Base-by-base conservation (phyloP, 1,140 invertebrate genomes). In the Procambarus virginalis region DNA sequence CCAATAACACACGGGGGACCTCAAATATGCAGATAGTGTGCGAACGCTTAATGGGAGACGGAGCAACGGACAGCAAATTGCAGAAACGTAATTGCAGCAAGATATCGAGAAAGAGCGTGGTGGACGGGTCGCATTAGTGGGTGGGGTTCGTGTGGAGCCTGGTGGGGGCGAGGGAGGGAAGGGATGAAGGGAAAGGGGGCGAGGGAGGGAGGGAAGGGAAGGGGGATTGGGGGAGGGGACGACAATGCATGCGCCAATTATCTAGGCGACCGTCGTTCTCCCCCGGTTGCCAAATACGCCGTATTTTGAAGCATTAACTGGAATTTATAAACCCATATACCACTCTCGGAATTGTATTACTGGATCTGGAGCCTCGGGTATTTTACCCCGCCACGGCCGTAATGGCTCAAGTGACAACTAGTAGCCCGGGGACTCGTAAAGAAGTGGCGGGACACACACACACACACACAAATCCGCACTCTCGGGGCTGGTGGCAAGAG, bases 381-480 rank as follows among this genome's bases (percentile, higher is more conserved):
- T 68, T 82, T 45, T 60, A 34, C 34, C 20, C 79, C 79, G 8
- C 51, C 80, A 34, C 20, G 60, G 22, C 79, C 60, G 80, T 60
- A 55, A 82, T 82, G 17, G 60, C 34, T 82, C 80, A 82, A 22
- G 22, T 68, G 80, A 82, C 80, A 82, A 82, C 58, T 46, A 82
- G 49, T 12, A 45, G 51, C 22, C 6, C 60, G 80, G 51, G 46
- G 34, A 46, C 34, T 22, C 55, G 22, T 82, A 82, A 82, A 82
- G 48, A 34, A 55, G 68, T 34, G 12, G 70, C 14, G 34, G 12
- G 58, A 76, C 17, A 58, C 14, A 78, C 34, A 34, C 17, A 58
- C 14, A 78, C 34, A 34, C 34, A 34, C 34, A 34, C 34, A 34
- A 34, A 34, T 34, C 34, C 34, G 34, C 1, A 34, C 0, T 55